These are phyloP conservation scores for Neolamprologus caudopunctatus DNA, from an alignment of 2,113 vertebrate species.

Conservation along the genomic window DNA sequence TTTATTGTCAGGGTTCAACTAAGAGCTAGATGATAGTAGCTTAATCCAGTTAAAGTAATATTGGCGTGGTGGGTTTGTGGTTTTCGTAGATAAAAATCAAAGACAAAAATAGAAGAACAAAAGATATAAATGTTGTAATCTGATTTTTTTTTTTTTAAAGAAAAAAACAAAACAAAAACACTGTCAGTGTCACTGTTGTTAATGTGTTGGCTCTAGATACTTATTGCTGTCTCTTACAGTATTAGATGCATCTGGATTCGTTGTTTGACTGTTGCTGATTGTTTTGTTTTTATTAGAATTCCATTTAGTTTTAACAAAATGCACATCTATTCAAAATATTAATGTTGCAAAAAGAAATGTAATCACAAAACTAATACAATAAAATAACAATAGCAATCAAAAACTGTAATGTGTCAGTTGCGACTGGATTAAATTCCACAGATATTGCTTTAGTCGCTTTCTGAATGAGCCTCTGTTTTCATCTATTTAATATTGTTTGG, in stretches of 20 bases:
- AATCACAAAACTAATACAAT: not conserved
- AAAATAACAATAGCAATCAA: not conserved
- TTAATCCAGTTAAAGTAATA: not conserved
- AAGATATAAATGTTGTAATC: not conserved
- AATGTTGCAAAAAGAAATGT: not conserved
- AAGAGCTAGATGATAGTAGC: not conserved
- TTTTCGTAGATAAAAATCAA: not conserved
- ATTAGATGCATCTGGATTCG: not conserved
- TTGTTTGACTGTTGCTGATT: not conserved
- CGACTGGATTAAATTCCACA: not conserved
- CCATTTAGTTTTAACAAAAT: not conserved
- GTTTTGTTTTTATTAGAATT: not conserved
- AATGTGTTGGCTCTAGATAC: not conserved
- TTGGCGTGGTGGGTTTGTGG: not conserved
- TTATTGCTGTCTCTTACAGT: not conserved
- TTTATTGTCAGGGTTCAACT: not conserved
- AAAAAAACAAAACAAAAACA: not conserved
- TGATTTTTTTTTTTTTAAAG: not conserved
- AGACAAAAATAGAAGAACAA: not conserved
- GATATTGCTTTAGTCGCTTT: not conserved
- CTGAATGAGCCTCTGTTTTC: not conserved
- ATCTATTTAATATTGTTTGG: not conserved
- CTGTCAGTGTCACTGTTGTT: not conserved
- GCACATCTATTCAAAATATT: not conserved
- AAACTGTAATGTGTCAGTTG: not conserved